Evolutionary conservation across 2,113 vertebrate genomes (phyloP), one percentile per base, ranked within the genome.

Genomic region (Lepus americanus): DNA sequence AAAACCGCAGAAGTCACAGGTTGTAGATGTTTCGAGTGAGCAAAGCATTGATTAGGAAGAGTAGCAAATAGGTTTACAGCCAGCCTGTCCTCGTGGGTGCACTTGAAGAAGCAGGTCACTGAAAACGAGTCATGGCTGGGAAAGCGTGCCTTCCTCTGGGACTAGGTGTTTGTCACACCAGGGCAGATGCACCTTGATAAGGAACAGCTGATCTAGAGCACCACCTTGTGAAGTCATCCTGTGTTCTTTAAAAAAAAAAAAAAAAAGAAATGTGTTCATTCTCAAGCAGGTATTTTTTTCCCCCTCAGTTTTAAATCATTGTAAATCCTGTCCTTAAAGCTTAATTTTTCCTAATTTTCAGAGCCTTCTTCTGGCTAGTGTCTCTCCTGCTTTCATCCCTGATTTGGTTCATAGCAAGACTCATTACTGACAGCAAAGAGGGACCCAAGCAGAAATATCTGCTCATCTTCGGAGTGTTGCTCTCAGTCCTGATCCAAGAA

Each of bases 401-500:
- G 39, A 96, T 98, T 27, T 99, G 98, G 98, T 98, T 99, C 97
- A 94, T 98, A 90, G 98, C 98, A 3, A 98, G 98, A 64, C 97
- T 98, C 97, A 97, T 98, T 97, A 98, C 97, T 82, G 97, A 98
- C 44, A 98, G 98, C 94, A 97, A 97, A 67, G 98, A 97, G 13
- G 97, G 95, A 22, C 89, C 96, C 1, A 94, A 97, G 93, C 98
- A 99, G 98, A 98, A 98, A 97, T 98, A 98, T 0, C 92, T 98
- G 63, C 98, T 99, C 12, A 93, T 99, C 85, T 99, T 98, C 36
- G 98, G 98, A 5, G 98, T 98, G 86, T 94, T 99, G 74, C 95
- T 99, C 77, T 99, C 98, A 6, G 97, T 99, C 83, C 93, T 99
- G 89, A 98, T 98, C 51, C 98, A 98, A 97, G 98, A 99, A 81